Percentiles rank a stretch among this genome's conserved stretches.
These are phyloP conservation scores for Siphonodentalium dalli DNA, from an alignment of 2,888 invertebrate species.

Conservation along the genomic window DNA sequence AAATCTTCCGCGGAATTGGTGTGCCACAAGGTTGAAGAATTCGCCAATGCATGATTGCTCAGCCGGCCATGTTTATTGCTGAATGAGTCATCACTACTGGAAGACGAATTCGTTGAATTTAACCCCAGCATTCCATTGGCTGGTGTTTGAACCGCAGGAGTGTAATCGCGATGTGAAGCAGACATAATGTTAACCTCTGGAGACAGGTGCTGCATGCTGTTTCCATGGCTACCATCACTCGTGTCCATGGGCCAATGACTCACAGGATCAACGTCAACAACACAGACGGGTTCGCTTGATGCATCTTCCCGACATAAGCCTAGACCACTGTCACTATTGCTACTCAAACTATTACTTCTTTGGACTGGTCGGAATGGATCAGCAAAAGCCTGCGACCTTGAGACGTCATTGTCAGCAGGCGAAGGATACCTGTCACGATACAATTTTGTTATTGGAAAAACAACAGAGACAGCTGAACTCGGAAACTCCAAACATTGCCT, in stretches of 20 bases:
- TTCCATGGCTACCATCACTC: too few species aligned
- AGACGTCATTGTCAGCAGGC: conserved; percentile 56
- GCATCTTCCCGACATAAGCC: conserved; percentile 74
- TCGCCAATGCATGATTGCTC: conserved; percentile 75
- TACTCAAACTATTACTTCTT: conserved; percentile 69
- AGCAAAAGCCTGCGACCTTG: conserved; percentile 50
- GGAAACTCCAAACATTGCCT: conserved; percentile 85
- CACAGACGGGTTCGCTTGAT: conserved; percentile 51
- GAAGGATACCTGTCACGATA: conserved; percentile 65
- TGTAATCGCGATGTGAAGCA: conserved; percentile 25
- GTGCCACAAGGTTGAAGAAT: conserved; percentile 61
- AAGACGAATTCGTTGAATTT: conserved; percentile 34
- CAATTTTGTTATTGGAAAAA: conserved; percentile 70
- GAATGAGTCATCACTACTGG: conserved; percentile 41
- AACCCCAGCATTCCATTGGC: conserved; percentile 26
- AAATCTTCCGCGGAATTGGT: conserved; percentile 39
- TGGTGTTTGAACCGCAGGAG: conserved; percentile 21
- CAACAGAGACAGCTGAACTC: conserved; percentile 76
- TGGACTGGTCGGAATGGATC: conserved; percentile 39
- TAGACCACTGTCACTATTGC: conserved; percentile 92
- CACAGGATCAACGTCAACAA: conserved; percentile 59
- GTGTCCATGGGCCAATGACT: too few species aligned
- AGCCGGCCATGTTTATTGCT: conserved; percentile 63
- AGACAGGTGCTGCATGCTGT: conserved; percentile 39
- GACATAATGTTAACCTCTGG: conserved; percentile 32